A percentile compares a stretch with the other conserved stretches of the same genome.
Conservation (phyloP, 2,888 invertebrate genomes). For the Caenorhabditis sp. region DNA sequence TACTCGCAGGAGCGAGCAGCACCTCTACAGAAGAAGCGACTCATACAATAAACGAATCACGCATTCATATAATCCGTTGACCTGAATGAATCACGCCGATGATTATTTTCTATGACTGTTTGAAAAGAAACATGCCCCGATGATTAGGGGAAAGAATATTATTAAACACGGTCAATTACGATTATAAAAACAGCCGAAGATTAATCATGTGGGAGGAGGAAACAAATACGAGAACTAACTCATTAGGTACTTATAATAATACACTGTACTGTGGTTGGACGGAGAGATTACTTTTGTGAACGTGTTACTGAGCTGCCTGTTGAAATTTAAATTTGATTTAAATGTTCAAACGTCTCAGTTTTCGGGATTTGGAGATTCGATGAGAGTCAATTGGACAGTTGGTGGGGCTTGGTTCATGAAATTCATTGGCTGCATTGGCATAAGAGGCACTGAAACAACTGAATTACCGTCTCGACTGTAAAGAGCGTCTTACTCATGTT, state of each 20-base stretch:
- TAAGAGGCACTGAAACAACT: slow-evolving; percentile 36
- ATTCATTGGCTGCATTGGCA: slow-evolving; percentile 40
- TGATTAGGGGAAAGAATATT: neutral
- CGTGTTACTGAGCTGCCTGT: neutral
- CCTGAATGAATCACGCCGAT: slow-evolving; percentile 1
- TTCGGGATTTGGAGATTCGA: slow-evolving; percentile 25
- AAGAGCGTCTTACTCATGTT: slow-evolving; percentile 42
- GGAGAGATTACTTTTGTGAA: neutral
- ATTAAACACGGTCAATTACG: neutral
- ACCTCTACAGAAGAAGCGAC: slow-evolving; percentile 22
- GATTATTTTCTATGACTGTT: slow-evolving; percentile 5
- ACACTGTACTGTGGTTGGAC: neutral
- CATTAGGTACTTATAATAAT: neutral
- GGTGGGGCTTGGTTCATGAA: slow-evolving; percentile 38
- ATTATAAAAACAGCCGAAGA: neutral
- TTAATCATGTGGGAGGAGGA: neutral
- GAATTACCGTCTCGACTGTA: too few species aligned
- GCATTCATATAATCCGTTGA: slow-evolving; percentile 41
- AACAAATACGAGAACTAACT: neutral
- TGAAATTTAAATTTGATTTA: neutral
- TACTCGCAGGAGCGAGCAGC: neutral
- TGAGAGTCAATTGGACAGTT: slow-evolving; percentile 42
- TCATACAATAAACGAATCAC: slow-evolving; percentile 53
- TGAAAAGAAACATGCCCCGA: neutral
- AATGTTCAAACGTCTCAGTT: neutral